Base-by-base conservation (phyloP, 2,113 vertebrate genomes). In the Urocynchramus pylzowi region DNA sequence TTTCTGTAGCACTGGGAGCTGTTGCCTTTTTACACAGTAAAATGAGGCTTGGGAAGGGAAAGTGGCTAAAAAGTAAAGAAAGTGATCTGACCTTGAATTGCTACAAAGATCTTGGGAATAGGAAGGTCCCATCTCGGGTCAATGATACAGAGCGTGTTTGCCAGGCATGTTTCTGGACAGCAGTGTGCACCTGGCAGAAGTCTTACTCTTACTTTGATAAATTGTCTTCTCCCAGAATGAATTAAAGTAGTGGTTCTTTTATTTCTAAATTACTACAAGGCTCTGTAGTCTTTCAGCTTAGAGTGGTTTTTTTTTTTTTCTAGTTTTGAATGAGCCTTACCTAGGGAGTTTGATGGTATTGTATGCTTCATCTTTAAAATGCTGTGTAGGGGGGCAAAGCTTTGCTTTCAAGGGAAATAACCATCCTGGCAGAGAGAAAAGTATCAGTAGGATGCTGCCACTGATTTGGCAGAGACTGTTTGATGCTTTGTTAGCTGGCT, bases 211-310 rank as follows among this genome's bases (percentile, higher is more conserved):
- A 49, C 56, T 86, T 90, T 86, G 83, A 89, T 63, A 82, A 82
- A 94, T 69, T 79, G 69, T 94, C 80, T 90, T 92, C 45, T 89
- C 80, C 37, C 60, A 93, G 83, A 73, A 52, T 68, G 76, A 90
- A 56, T 89, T 81, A 42, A 85, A 80, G 79, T 70, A 89, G 71
- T 87, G 64, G 65, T 81, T 94, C 52, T 92, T 90, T 80, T 86
- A 42, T 84, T 96, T 94, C 60, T 71, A 77, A 64, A 75, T 84
- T 87, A 57, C 64, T 92, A 50, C 68, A 59, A 84, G 26, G 31
- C 53, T 87, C 57, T 11, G 0, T 57, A 79, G 49, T 71, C 52
- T 84, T 87, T 82, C 56, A 82, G 65, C 49, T 74, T 88, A 56
- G 9, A 59, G 28, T 64, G 70, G 16, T 0, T 0, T 11, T 8